These are phyloP conservation scores for Diceros bicornis DNA, from an alignment of 2,797 vertebrate species.

Conservation along the genomic window DNA sequence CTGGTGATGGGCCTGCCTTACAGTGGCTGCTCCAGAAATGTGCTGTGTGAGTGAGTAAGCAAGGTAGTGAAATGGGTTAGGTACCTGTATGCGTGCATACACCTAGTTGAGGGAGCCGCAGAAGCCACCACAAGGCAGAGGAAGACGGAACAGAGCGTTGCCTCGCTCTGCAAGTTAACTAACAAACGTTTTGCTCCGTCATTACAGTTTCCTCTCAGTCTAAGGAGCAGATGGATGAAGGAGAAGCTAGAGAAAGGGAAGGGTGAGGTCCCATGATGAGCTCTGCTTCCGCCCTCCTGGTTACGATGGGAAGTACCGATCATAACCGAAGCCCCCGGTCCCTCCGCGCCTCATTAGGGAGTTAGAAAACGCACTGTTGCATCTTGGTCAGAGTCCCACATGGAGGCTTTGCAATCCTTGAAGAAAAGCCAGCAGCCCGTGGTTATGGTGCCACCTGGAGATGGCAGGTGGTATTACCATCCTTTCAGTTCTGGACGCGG, in stretches of 20 bases:
- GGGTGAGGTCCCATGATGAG: not conserved
- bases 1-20: not conserved
- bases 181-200: not conserved
- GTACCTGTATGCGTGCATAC: not conserved
- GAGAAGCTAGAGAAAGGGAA: slow-evolving; percentile 33
- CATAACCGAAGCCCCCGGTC: not conserved
- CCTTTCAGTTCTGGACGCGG: not conserved
- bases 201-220: not conserved
- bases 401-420: not conserved
- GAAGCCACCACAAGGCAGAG: not conserved
- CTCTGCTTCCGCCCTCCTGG: not conserved
- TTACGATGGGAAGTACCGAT: not conserved
- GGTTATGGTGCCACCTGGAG: slow-evolving; percentile 71
- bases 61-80: not conserved
- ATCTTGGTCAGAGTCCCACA: not conserved
- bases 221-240: not conserved
- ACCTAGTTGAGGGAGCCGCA: not conserved
- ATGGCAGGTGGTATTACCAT: not conserved
- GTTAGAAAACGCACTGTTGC: not conserved
- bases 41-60: not conserved
- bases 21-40: not conserved
- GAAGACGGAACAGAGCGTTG: not conserved
- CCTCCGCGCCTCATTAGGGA: not conserved
- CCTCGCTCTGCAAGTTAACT: not conserved
- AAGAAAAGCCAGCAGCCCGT: not conserved